Conservation (phyloP, 2,113 vertebrate species). For the Mesoclemmys tuberculata region DNA sequence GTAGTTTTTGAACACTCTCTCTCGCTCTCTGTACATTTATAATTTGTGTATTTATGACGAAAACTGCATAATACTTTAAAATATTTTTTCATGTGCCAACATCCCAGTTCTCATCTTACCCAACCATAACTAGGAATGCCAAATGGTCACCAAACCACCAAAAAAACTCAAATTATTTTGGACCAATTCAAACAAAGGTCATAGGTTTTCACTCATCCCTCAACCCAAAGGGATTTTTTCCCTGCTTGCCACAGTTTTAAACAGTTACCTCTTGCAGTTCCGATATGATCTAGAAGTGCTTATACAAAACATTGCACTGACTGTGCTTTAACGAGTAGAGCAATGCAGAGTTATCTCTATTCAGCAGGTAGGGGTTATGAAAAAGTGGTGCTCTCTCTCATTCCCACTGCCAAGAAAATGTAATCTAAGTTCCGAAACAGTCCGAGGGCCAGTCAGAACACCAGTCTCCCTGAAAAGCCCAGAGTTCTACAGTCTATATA, state of each 20-base stretch:
- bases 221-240: rapidly evolving
- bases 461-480: not conserved
- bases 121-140: not conserved
- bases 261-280: not conserved
- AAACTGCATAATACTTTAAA: not conserved
- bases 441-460: not conserved
- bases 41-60: rapidly evolving
- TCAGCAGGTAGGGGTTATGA: not conserved
- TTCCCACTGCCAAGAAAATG: not conserved
- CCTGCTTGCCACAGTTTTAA: rapidly evolving
- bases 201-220: not conserved
- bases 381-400: not conserved
- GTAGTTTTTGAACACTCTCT: not conserved
- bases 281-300: not conserved
- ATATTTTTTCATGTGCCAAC: not conserved
- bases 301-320: not conserved
- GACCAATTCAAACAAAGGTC: not conserved
- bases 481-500: not conserved
- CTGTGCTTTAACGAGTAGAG: not conserved
- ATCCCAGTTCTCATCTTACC: not conserved
- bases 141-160: not conserved
- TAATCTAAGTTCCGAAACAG: not conserved
- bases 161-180: not conserved
- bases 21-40: rapidly evolving
- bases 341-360: not conserved